A percentile compares a stretch with the other conserved stretches of the same genome.
Evolutionary conservation across 2,888 invertebrate species (phyloP).

Genomic region (Myathropa florea): DNA sequence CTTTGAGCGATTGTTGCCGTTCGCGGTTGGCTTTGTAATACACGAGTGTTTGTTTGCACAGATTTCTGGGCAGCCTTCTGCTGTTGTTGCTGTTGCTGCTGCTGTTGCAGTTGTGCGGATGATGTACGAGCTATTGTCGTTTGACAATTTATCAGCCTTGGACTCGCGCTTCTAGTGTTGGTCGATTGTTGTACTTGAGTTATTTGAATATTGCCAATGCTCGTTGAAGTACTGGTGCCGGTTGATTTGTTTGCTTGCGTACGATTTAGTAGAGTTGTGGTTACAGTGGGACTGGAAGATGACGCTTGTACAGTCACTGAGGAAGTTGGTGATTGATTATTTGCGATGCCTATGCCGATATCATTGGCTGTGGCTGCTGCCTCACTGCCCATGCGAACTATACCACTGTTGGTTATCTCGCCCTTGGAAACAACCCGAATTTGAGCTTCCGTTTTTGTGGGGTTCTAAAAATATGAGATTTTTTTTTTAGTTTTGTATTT

Average conservation of each 20-base stretch:
- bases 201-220: slow-evolving; percentile 71
- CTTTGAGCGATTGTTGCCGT: slow-evolving; percentile 67
- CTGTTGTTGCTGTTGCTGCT: slow-evolving; percentile 5
- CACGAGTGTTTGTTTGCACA: slow-evolving; percentile 66
- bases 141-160: slow-evolving; percentile 59
- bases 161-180: slow-evolving; percentile 65
- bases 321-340: slow-evolving; percentile 34
- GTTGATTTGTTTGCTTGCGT: slow-evolving; percentile 28
- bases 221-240: slow-evolving; percentile 48
- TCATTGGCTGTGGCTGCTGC: slow-evolving; percentile 41
- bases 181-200: slow-evolving; percentile 62
- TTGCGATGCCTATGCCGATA: slow-evolving; percentile 27
- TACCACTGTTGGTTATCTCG: slow-evolving; percentile 77
- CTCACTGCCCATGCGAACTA: slow-evolving; percentile 76
- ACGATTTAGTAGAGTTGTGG: slow-evolving; percentile 38
- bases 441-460: slow-evolving; percentile 77
- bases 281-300: slow-evolving; percentile 37
- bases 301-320: slow-evolving; percentile 6
- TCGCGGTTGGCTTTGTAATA: slow-evolving; percentile 72
- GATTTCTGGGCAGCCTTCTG: slow-evolving; percentile 32
- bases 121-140: slow-evolving; percentile 65
- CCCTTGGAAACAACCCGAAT: slow-evolving; percentile 79
- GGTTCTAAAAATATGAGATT: slow-evolving; percentile 74
- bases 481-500: too few relatives aligned
- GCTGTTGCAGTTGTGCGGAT: slow-evolving; percentile 16